Percentiles rank a stretch among this genome's conserved stretches.
Evolutionary conservation across 2,797 vertebrate genomes (phyloP).

Genomic region (Sebastiscus tertius): DNA sequence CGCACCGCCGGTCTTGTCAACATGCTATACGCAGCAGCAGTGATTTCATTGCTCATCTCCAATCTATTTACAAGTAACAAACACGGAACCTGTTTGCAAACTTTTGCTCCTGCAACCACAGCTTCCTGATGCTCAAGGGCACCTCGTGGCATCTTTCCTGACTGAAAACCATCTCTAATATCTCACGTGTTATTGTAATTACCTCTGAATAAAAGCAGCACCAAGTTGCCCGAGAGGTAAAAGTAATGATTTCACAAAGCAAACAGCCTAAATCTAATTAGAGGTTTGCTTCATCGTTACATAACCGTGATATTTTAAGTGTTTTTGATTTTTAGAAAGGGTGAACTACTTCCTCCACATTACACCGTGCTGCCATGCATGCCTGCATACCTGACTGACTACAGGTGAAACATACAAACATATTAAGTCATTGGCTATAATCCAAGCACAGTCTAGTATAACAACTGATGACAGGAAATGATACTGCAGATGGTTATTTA

Average conservation of each 20-base stretch:
- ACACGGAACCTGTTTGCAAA: slow-evolving; percentile 4
- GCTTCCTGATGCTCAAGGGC: slow-evolving; percentile 19
- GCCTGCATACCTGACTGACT: not conserved
- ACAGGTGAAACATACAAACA: not conserved
- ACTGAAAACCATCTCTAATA: not conserved
- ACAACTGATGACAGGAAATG: not conserved
- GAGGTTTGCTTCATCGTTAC: not conserved
- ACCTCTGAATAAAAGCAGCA: not conserved
- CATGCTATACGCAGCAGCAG: not conserved
- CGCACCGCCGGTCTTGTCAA: not conserved
- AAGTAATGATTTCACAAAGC: not conserved
- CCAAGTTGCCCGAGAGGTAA: not conserved
- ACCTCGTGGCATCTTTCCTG: not conserved
- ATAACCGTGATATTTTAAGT: not conserved
- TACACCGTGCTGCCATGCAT: not conserved
- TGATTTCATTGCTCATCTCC: not conserved
- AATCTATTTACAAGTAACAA: slow-evolving; percentile 4
- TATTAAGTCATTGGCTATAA: not conserved
- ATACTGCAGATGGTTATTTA: not conserved
- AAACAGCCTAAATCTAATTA: not conserved
- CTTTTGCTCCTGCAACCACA: not conserved
- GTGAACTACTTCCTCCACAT: not conserved
- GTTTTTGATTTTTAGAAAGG: not conserved
- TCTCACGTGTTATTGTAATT: not conserved
- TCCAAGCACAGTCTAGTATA: not conserved